phyloP scores from a whole-genome alignment of 1,140 invertebrate genomes.

The Drosophila tristis region DNA sequence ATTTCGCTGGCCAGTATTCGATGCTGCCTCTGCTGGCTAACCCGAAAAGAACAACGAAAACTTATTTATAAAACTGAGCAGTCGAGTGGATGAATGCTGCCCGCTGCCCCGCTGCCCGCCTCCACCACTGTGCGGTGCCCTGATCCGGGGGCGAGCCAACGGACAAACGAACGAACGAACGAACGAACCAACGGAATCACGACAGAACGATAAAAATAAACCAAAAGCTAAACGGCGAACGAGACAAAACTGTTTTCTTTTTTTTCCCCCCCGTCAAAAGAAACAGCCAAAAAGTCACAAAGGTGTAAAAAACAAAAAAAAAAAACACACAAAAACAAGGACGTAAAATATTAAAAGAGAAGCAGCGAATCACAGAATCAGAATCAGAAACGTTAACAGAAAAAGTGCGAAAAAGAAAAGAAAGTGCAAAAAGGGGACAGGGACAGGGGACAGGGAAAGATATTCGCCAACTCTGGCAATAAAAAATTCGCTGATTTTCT shows the following conservation, averaged over 20 bases:
- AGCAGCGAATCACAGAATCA: background rate
- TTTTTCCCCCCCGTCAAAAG: slow-evolving; percentile 11
- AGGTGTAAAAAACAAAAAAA: slow-evolving; percentile 43
- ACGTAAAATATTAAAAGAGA: slow-evolving; percentile 28
- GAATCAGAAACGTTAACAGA: background rate
- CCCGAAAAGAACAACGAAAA: slow-evolving; percentile 44
- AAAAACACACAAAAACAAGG: slow-evolving; percentile 8
- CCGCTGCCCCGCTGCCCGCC: slow-evolving; percentile 5
- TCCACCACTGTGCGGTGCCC: slow-evolving; percentile 26
- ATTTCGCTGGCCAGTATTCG: slow-evolving; percentile 43
- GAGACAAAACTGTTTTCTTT: slow-evolving; percentile 25
- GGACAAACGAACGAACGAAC: slow-evolving; percentile 43
- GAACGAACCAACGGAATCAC: slow-evolving; percentile 42
- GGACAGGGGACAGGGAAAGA: no score
- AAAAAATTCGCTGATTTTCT: no score
- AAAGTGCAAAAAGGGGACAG: background rate
- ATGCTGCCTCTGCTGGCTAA: background rate
- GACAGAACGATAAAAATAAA: slow-evolving; percentile 68
- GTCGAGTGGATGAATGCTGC: slow-evolving; percentile 66
- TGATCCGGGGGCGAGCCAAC: slow-evolving; percentile 44
- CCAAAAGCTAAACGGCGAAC: slow-evolving; percentile 51
- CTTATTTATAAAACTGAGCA: slow-evolving; percentile 78
- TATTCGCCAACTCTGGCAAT: no score
- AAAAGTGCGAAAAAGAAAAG: slow-evolving; percentile 9
- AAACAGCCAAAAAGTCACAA: slow-evolving; percentile 33